Evolutionary conservation across 1,140 invertebrate species (phyloP).

Genomic region (Heliothis virescens): DNA sequence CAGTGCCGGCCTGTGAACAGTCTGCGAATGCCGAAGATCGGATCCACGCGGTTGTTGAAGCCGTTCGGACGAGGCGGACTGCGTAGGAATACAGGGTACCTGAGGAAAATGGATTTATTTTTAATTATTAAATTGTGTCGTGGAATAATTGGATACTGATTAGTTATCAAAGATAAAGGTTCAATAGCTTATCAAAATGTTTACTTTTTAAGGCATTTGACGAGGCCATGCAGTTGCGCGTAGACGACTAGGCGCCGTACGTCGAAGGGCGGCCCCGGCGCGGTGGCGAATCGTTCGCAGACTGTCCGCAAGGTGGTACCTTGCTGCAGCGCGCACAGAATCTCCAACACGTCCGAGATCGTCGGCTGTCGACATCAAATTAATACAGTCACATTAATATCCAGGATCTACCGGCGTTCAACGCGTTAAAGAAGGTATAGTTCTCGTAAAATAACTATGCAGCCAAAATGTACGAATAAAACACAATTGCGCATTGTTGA

Average conservation of each 20-base stretch:
- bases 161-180: too few relatives aligned
- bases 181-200: neutral
- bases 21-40: slow-evolving; percentile 86
- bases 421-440: too few relatives aligned
- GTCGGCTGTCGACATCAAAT: slow-evolving; percentile 78
- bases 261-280: slow-evolving; percentile 88
- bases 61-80: slow-evolving; percentile 67
- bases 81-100: slow-evolving; percentile 88
- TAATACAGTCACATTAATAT: too few relatives aligned
- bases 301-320: slow-evolving; percentile 94
- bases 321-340: slow-evolving; percentile 94
- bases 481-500: too few relatives aligned
- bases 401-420: too few relatives aligned
- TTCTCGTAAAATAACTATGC: too few relatives aligned
- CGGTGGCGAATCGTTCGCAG: slow-evolving; percentile 88
- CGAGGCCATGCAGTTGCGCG: slow-evolving; percentile 94
- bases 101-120: slow-evolving; percentile 53
- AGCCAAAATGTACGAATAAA: too few relatives aligned
- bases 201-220: slow-evolving; percentile 93
- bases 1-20: slow-evolving; percentile 93
- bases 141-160: neutral
- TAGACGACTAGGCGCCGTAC: slow-evolving; percentile 96
- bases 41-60: slow-evolving; percentile 64
- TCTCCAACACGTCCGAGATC: slow-evolving; percentile 92
- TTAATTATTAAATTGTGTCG: too few relatives aligned